Evolutionary conservation across 2,888 invertebrate genomes (phyloP).

Genomic region (Stenolophus ochropezus): DNA sequence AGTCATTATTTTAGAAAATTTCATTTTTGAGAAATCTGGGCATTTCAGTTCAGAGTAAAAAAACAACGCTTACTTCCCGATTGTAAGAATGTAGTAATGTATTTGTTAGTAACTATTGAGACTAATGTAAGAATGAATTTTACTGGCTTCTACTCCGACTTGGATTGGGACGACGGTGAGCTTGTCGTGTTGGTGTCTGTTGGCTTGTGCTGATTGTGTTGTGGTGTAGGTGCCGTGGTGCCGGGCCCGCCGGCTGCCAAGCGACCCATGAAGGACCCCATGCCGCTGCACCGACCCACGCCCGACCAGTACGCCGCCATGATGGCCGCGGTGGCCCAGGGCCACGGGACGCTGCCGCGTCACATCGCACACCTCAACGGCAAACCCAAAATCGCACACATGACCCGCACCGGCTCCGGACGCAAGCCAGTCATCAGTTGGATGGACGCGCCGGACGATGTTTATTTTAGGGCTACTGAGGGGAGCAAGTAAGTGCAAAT

Average conservation of each 20-base stretch:
- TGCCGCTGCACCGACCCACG: conserved; percentile 79
- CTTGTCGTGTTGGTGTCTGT: neutral
- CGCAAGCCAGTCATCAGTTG: conserved; percentile 96
- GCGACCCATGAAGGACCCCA: conserved; percentile 86
- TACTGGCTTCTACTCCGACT: conserved; percentile 78
- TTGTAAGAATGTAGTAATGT: conserved; percentile 77
- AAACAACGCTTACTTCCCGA: too few species aligned
- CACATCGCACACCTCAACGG: conserved; percentile 86
- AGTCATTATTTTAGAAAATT: too few species aligned
- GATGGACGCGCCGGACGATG: conserved; percentile 99
- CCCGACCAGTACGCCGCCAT: conserved; percentile 84
- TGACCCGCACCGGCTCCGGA: conserved; percentile 84
- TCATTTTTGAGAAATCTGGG: too few species aligned
- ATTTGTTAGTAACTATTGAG: neutral
- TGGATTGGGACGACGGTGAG: conserved; percentile 80
- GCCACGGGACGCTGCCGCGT: conserved; percentile 80
- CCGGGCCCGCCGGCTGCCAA: conserved; percentile 83
- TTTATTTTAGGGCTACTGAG: conserved; percentile 94
- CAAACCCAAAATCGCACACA: conserved; percentile 87
- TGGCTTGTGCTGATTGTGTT: neutral
- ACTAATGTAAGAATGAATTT: conserved; percentile 68
- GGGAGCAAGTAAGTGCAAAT: conserved; percentile 85
- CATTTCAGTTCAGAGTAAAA: too few species aligned
- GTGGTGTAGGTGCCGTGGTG: conserved; percentile 68
- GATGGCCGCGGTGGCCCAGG: conserved; percentile 81